phyloP scores from a whole-genome alignment of 2,113 vertebrate genomes.

The Petrocephalus microphthalmus region DNA sequence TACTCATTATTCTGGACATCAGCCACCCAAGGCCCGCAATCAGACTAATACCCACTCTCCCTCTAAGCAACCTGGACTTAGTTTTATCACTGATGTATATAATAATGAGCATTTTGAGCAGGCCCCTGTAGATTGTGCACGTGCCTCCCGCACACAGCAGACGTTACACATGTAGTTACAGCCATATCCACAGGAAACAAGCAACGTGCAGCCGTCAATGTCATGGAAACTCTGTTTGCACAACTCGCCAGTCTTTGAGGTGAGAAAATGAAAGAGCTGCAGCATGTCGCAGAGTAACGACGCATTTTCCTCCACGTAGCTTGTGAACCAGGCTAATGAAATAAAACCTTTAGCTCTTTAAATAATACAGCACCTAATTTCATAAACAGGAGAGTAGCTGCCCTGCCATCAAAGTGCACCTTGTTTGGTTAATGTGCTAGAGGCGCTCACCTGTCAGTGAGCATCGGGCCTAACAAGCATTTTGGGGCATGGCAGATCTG shows the following conservation, averaged over 20 bases:
- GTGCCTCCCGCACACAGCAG: background rate
- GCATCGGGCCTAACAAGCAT: background rate
- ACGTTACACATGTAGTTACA: background rate
- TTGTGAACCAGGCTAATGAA: background rate
- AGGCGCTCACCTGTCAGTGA: too few relatives aligned
- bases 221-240: background rate
- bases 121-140: background rate
- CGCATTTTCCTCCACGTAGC: background rate
- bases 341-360: background rate
- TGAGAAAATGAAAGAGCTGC: background rate
- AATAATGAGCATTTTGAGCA: background rate
- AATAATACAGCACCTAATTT: background rate
- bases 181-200: background rate
- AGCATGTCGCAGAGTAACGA: background rate
- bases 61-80: background rate
- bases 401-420: background rate
- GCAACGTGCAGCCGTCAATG: background rate
- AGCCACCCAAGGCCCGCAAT: background rate
- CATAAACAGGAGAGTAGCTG: background rate
- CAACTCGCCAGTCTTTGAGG: background rate
- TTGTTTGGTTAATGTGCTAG: background rate
- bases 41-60: background rate
- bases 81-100: background rate
- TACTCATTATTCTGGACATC: background rate
- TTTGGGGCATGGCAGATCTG: background rate